Evolutionary conservation across 2,888 invertebrate genomes (phyloP), one percentile per base, ranked within the genome.

Genomic region (Lochmaea capreae): DNA sequence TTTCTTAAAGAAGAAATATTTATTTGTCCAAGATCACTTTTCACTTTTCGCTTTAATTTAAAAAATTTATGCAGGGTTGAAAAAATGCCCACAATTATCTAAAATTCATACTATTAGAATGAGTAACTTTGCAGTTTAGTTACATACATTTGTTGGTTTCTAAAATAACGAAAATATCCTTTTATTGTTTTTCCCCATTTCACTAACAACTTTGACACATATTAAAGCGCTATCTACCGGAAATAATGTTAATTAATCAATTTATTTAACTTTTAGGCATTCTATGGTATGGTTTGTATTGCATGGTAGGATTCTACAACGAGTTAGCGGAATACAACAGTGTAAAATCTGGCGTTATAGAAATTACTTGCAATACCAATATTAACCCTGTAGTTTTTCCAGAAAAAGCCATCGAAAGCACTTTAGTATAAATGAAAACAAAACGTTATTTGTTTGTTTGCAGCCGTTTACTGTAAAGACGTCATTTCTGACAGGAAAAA

Each of bases 321-420:
- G 85, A 85, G 78, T 71, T 84, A 6, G 76, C 79, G 14, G 80
- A 83, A 65, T 84, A 82, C 71, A 83, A 84, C 65, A 76, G 81
- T 8, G 81, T 83, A 1, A 81, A 81, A 76, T 81, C 83, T 12
- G 83, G 83, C 66, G 79, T 80, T 1, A 80, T 82, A 39, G 82
- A 84, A 76, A 82, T 83, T 42, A 75, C 82, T 16, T 83, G 79
- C 65, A 77, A 81, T 58, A 76, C 77, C n/a, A 79, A 79, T 14
- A 76, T 77, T 12, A 80, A 79, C 72, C 81, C 80, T 10, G 76
- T 75, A 14, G 63, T 78, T 39, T 79, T 82, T 65, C 81, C 81
- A 11, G 82, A 82, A 70, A 82, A 78, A 67, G 73, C 80, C 16
- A 65, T 81, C 9, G 83, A 83, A 52, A 83, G 79, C 61, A 83